Base-by-base conservation (phyloP, 2,797 vertebrate genomes). In the Oreortyx pictus region DNA sequence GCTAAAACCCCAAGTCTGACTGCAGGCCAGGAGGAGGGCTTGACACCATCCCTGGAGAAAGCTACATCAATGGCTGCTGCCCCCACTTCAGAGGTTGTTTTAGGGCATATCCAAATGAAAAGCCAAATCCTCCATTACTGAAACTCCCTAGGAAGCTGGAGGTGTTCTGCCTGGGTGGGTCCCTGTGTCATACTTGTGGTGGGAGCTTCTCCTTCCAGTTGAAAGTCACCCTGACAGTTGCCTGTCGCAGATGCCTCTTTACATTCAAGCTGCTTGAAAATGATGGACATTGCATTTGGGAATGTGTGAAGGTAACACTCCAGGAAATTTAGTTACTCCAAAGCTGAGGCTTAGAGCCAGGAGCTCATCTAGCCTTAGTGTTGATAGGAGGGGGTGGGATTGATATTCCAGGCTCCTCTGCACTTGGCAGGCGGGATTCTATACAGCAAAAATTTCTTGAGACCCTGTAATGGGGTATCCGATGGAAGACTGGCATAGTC, bases 401-500 rank as follows among this genome's bases (percentile, higher is more conserved):
- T 82, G 52, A 60, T 13, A 22, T 82, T 88, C 90, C 71, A 66
- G 74, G 15, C 56, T 91, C 39, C 25, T 59, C 70, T 82, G 46
- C 37, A 17, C 50, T 49, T 49, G 39, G 35, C 56, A 43, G 56
- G 64, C 44, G 64, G 77, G 29, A 60, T 85, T 80, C 47, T 82
- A 41, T 39, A 62, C 75, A 82, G 60, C 50, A 91, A 3, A 92
- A 73, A 49, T 57, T 70, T 82, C 6, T 73, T 86, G 44, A 70
- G 71, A 89, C 11, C 11, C 31, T 52, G 10, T 37, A 27, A 14
- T 73, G 60, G 49, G 15, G 14, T 82, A 47, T 92, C 35, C 81
- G 50, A 44, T 83, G 80, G 54, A 93, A 84, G 89, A 82, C 57
- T 86, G 96, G 60, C 82, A 73, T 78, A 70, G 56, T 84, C 64